Evolutionary conservation across 2,888 invertebrate genomes (phyloP).

Genomic region (Monopis laevigella): DNA sequence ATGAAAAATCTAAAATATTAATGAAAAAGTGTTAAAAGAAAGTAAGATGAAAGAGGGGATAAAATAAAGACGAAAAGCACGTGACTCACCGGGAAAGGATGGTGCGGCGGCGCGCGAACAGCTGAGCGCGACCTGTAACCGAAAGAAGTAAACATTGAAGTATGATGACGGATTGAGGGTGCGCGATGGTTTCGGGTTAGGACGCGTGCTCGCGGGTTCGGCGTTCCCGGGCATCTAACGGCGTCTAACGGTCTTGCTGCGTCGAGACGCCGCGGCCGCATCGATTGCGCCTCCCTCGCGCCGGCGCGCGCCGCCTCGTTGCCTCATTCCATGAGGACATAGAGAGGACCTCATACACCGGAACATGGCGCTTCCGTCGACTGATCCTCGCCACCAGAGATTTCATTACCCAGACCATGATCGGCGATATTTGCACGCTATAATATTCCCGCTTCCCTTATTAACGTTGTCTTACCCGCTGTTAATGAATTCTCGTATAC

Average conservation of each 20-base stretch:
- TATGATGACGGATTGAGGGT: slow-evolving; percentile 40
- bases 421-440: slow-evolving; percentile 65
- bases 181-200: slow-evolving; percentile 30
- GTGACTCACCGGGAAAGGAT: slow-evolving; percentile 51
- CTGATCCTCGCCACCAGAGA: slow-evolving; percentile 34
- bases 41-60: slow-evolving; percentile 16
- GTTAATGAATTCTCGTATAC: too few relatives aligned
- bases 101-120: slow-evolving; percentile 34
- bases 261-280: slow-evolving; percentile 65
- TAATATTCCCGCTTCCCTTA: slow-evolving; percentile 27
- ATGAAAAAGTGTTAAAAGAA: slow-evolving; percentile 19
- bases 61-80: slow-evolving; percentile 30
- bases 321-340: slow-evolving; percentile 28
- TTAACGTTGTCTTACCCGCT: too few relatives aligned
- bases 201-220: slow-evolving; percentile 52
- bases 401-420: slow-evolving; percentile 65
- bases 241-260: slow-evolving; percentile 69
- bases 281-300: slow-evolving; percentile 54
- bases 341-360: slow-evolving; percentile 14
- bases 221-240: slow-evolving; percentile 67
- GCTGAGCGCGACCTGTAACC: slow-evolving; percentile 39
- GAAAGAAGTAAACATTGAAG: slow-evolving; percentile 52
- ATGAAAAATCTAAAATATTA: not conserved
- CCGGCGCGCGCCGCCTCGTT: slow-evolving; percentile 55
- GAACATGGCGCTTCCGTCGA: slow-evolving; percentile 3